phyloP scores from a whole-genome alignment of 2,888 invertebrate genomes.

The Lepidocyrtinus sp. region DNA sequence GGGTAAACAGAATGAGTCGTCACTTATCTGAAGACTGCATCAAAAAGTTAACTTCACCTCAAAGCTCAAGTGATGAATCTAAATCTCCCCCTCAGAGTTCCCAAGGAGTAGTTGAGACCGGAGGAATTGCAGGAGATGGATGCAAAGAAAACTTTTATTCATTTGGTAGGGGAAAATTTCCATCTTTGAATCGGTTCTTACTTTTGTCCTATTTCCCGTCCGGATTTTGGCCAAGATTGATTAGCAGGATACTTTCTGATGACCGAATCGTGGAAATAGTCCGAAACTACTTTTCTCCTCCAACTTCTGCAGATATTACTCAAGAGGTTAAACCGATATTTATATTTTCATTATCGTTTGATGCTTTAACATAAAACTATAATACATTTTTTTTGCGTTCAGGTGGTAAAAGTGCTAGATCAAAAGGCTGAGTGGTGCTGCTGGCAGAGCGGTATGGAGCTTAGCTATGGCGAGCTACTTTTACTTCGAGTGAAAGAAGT shows the following conservation, averaged over 20 bases:
- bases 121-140: conserved; percentile 9
- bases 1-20: conserved; percentile 65
- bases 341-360: neutral
- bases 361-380: neutral
- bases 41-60: conserved; percentile 50
- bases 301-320: conserved; percentile 71
- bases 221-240: conserved; percentile 97
- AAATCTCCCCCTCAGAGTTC: conserved; percentile 34
- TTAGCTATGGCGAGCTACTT: conserved; percentile 86
- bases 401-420: conserved; percentile 78
- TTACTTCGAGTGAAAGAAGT: conserved; percentile 89
- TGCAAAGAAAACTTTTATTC: conserved; percentile 46
- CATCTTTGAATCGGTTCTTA: conserved; percentile 77
- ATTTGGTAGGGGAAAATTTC: conserved; percentile 59
- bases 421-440: conserved; percentile 90
- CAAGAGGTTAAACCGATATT: conserved; percentile 61
- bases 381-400: neutral
- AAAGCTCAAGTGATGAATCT: conserved; percentile 34
- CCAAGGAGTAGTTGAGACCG: neutral
- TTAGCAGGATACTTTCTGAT: conserved; percentile 88
- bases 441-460: conserved; percentile 93
- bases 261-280: conserved; percentile 86
- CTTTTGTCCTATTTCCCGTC: conserved; percentile 98
- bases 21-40: conserved; percentile 67
- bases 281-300: conserved; percentile 80